These are phyloP conservation scores for Trachymyrmex septentrionalis DNA, from an alignment of 1,140 invertebrate genomes.

Conservation along the genomic window DNA sequence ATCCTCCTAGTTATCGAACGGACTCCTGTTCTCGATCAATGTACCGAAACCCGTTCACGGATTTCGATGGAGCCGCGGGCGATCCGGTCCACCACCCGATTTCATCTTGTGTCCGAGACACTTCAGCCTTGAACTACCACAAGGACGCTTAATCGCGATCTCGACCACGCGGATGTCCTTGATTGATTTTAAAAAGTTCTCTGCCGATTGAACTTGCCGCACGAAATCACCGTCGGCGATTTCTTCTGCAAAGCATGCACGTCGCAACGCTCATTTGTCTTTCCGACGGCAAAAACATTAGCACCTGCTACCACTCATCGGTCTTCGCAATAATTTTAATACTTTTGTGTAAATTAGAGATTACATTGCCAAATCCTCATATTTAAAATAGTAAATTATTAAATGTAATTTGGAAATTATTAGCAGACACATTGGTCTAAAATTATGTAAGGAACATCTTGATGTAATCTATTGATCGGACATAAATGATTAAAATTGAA, in stretches of 20 bases:
- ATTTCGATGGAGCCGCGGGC: slow-evolving; percentile 64
- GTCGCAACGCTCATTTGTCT: slow-evolving; percentile 21
- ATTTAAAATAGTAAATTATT: not conserved
- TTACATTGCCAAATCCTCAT: not conserved
- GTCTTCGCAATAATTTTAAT: slow-evolving; percentile 16
- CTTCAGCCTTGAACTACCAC: slow-evolving; percentile 68
- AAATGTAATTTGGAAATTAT: not conserved
- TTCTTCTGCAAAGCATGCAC: slow-evolving; percentile 47
- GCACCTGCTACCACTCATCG: slow-evolving; percentile 45
- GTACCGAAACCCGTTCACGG: slow-evolving; percentile 68
- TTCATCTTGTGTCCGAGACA: slow-evolving; percentile 59
- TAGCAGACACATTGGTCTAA: not conserved
- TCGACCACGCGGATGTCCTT: slow-evolving; percentile 49
- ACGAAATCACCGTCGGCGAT: slow-evolving; percentile 46
- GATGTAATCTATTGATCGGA: not conserved
- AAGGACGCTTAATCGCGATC: slow-evolving; percentile 69
- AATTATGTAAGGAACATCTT: not conserved
- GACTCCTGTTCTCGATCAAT: slow-evolving; percentile 80
- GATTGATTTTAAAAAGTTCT: slow-evolving; percentile 61
- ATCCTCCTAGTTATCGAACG: slow-evolving; percentile 83
- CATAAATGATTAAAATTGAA: not conserved
- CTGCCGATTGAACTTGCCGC: slow-evolving; percentile 35
- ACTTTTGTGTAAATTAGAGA: slow-evolving; percentile 8
- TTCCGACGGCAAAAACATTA: slow-evolving; percentile 62
- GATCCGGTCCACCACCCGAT: slow-evolving; percentile 57